These are phyloP conservation scores for Thereva nobilitata DNA, from an alignment of 2,888 invertebrate genomes.

Conservation along the genomic window DNA sequence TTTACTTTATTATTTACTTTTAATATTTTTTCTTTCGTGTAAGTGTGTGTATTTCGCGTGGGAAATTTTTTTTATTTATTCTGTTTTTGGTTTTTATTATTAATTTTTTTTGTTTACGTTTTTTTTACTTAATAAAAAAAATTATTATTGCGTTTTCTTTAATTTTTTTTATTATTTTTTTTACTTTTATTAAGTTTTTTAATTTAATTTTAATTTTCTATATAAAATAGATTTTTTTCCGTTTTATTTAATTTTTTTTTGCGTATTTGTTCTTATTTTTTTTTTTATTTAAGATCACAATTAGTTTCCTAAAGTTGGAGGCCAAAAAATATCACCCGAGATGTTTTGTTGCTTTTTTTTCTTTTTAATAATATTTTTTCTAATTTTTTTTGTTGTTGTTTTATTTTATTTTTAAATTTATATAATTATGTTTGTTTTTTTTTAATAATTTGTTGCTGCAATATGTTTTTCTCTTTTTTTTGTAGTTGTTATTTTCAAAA, in stretches of 20 bases:
- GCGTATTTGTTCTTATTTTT: neutral
- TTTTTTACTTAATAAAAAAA: no score
- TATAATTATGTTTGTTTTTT: conserved; percentile 18
- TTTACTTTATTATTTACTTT: conserved; percentile 39
- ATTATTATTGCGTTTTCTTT: conserved; percentile 4
- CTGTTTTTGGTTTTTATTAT: conserved; percentile 11
- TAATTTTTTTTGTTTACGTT: neutral
- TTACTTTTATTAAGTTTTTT: conserved; percentile 17
- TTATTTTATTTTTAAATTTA: conserved; percentile 38
- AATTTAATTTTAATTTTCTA: conserved; percentile 19
- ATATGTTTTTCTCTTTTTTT: conserved; percentile 26
- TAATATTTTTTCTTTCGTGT: conserved; percentile 45
- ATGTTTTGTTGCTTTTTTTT: conserved; percentile 35
- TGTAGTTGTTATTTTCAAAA: neutral
- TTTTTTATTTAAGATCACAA: conserved; percentile 26
- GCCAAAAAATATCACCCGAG: conserved; percentile 39
- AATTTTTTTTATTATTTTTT: conserved; percentile 18
- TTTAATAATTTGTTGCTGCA: conserved; percentile 2
- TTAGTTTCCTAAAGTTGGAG: conserved; percentile 35
- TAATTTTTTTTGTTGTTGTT: conserved; percentile 11
- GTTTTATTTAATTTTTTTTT: neutral
- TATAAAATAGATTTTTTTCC: conserved; percentile 24
- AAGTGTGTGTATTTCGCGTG: conserved; percentile 38
- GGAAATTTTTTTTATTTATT: conserved; percentile 21
- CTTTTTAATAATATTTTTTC: conserved; percentile 11